These are phyloP conservation scores for Odocoileus hemionus DNA, from an alignment of 2,113 vertebrate genomes.

Conservation along the genomic window DNA sequence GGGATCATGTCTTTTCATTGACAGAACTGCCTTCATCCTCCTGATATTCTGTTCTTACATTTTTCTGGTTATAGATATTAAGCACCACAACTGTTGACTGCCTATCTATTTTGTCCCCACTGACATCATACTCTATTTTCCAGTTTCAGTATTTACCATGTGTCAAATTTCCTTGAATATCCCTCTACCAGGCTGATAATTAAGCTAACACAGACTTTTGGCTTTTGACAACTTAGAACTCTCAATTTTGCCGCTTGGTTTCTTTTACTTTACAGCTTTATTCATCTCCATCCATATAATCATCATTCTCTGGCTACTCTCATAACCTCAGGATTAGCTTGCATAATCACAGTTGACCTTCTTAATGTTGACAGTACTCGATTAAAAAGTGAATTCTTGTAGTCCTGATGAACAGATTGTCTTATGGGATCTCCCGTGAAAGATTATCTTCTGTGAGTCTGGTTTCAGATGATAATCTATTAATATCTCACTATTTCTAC, in stretches of 20 bases:
- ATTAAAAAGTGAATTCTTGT: neutral
- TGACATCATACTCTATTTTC: neutral
- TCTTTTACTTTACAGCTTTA: neutral
- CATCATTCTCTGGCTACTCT: neutral
- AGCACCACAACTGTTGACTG: neutral
- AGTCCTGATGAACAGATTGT: neutral
- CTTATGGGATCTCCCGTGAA: neutral
- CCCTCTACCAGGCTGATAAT: neutral
- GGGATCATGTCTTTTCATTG: neutral
- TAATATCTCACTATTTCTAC: neutral
- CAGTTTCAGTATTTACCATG: neutral
- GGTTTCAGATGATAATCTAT: neutral
- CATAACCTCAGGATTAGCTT: neutral
- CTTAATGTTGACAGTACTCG: neutral
- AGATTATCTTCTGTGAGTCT: neutral
- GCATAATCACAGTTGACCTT: neutral
- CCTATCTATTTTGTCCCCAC: neutral
- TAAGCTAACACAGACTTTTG: neutral
- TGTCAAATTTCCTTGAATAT: neutral
- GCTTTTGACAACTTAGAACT: neutral
- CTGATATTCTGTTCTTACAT: neutral
- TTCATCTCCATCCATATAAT: neutral
- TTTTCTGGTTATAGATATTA: neutral
- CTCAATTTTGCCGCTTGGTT: neutral
- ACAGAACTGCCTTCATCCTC: neutral